Base-by-base conservation (phyloP, 2,888 invertebrate species). In the Pollenia amentaria region DNA sequence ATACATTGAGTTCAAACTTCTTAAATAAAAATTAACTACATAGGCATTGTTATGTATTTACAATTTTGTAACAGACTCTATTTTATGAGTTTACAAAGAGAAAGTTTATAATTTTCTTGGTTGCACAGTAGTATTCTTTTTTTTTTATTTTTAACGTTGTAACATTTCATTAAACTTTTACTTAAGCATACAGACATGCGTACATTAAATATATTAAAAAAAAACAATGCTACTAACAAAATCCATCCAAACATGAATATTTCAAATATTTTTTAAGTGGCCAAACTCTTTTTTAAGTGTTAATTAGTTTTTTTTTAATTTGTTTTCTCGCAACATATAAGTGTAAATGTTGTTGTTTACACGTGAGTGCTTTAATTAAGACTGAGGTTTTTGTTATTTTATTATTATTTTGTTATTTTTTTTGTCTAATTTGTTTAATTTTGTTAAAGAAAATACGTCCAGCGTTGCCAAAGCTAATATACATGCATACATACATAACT, bases 341-440 rank as follows among this genome's bases (percentile, higher is more conserved):
- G 55, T 44, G 21, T 38, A 55, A 16, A 60, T 29, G 12, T 8
- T 29, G 60, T 72, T 84, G 84, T 72, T 77, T 73, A 55, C 60
- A 48, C 57, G 72, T 46, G 40, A 72, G 21, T 62, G 79, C 38
- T 80, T 79, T 53, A 51, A 60, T 48, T 73, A 60, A 72, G 76
- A 87, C 87, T 87, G 72, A 77, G 38, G 70, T 69, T 65, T 75
- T 82, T 57, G 14, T 75, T 82, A 53, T 44, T 60, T 67, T 75
- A 10, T 6, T n/a, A n/a, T n/a, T n/a, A n/a, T n/a, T n/a, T n/a
- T n/a, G n/a, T n/a, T n/a, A n/a, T n/a, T n/a, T n/a, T n/a, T n/a
- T n/a, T n/a, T 14, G 12, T 51, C 18, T 78, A 53, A 64, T 75
- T 75, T 38, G 44, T 55, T 70, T 16, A 18, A 38, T n/a, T 64